Conservation (phyloP, 2,888 invertebrate genomes). For the Odontocerum albicorne region DNA sequence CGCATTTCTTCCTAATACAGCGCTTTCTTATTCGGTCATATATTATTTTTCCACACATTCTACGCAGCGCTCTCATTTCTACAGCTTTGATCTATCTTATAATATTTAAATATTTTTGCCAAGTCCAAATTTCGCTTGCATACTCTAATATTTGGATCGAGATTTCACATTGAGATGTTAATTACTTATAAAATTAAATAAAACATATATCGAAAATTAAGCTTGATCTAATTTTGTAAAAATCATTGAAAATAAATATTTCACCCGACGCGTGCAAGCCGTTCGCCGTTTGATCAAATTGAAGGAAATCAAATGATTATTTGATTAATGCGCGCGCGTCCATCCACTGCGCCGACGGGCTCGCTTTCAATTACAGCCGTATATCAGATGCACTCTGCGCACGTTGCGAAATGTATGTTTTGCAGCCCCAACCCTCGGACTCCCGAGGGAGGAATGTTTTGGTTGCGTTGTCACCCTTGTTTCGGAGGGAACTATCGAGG, state of each 20-base stretch:
- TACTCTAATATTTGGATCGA: no score
- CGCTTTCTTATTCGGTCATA: no score
- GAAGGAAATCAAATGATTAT: constrained; percentile 63
- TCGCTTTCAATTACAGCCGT: constrained; percentile 24
- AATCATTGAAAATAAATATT: constrained; percentile 1
- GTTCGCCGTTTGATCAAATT: constrained; percentile 58
- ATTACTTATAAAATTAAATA: no score
- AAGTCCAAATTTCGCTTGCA: no score
- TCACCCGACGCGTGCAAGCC: constrained; percentile 4
- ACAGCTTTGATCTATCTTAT: no score
- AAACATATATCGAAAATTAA: no score
- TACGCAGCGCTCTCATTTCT: no score
- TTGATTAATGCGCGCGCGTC: constrained; percentile 58
- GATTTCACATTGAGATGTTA: no score
- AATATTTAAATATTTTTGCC: no score
- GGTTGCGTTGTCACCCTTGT: constrained; percentile 17
- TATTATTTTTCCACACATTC: no score
- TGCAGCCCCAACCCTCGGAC: background rate
- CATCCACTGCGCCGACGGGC: constrained; percentile 38
- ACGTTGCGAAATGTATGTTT: background rate
- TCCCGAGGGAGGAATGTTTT: constrained; percentile 6
- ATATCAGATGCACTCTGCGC: background rate
- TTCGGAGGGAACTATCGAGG: no score
- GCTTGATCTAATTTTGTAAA: background rate
- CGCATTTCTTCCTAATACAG: no score